These are phyloP conservation scores for Rotaria macrura DNA, from an alignment of 2,888 invertebrate genomes.

Conservation along the genomic window DNA sequence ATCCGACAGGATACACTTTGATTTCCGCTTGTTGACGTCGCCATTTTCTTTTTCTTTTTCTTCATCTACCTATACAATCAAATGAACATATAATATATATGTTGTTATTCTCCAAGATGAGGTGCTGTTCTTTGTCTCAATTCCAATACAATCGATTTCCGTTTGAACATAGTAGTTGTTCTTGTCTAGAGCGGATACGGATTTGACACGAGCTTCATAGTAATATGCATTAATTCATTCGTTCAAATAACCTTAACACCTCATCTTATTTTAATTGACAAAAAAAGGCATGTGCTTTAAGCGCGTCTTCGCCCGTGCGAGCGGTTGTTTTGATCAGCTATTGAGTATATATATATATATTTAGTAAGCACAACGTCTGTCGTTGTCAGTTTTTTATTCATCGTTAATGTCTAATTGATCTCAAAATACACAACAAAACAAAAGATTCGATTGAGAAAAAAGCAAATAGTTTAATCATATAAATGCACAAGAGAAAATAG, in stretches of 20 bases:
- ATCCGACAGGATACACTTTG: slow-evolving; percentile 15
- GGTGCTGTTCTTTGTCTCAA: not conserved
- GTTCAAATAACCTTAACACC: not conserved
- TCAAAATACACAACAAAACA: not conserved
- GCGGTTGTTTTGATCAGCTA: not conserved
- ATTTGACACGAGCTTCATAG: not conserved
- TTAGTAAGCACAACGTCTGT: not conserved
- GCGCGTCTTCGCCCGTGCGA: not conserved
- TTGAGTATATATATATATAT: not conserved
- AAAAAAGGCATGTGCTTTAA: no score
- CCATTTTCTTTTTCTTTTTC: not conserved
- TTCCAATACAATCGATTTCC: slow-evolving; percentile 8
- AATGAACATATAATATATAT: not conserved
- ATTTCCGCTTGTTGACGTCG: not conserved
- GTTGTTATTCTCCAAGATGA: not conserved
- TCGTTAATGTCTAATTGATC: not conserved
- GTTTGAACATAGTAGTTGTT: not conserved
- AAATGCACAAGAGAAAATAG: not conserved
- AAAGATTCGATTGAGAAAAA: not conserved
- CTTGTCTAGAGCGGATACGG: slow-evolving; percentile 8
- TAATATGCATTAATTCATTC: not conserved
- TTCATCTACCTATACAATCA: not conserved
- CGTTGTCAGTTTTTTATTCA: not conserved
- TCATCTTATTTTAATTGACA: slow-evolving; percentile 1
- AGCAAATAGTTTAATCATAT: not conserved